Evolutionary conservation across 2,113 vertebrate genomes (phyloP).

Genomic region (Odocoileus hemionus): DNA sequence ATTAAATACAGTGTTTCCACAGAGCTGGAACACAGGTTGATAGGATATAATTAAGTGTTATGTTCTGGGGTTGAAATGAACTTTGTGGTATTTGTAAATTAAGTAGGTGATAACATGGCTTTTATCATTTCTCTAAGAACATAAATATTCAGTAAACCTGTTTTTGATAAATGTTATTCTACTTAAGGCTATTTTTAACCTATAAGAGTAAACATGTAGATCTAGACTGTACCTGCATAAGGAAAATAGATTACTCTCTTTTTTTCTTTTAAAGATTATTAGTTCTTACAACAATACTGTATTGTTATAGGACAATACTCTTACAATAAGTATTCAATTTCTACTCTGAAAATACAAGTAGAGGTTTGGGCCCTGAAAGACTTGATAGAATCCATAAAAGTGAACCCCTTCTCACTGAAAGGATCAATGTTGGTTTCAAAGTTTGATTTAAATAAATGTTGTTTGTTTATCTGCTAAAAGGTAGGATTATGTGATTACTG

Average conservation of each 20-base stretch:
- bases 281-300: background rate
- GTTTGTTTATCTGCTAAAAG: conserved; percentile 56
- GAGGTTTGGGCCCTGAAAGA: background rate
- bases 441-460: conserved; percentile 52
- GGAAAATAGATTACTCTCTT: background rate
- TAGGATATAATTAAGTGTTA: background rate
- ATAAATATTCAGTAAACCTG: background rate
- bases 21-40: background rate
- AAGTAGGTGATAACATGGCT: background rate
- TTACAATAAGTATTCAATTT: background rate
- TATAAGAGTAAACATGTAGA: background rate
- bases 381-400: background rate
- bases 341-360: background rate
- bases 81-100: background rate
- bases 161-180: background rate
- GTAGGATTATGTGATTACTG: conserved; percentile 54
- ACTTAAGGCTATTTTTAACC: background rate
- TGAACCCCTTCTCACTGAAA: background rate
- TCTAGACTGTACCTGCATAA: background rate
- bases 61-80: background rate
- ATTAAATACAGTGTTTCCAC: background rate
- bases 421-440: conserved; percentile 38
- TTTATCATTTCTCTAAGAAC: background rate
- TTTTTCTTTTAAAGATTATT: background rate
- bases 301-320: too few species aligned